A percentile compares a stretch with the other conserved stretches of the same genome.
Conservation (phyloP, 2,888 invertebrate species). For the Boloria euphrosyne region DNA sequence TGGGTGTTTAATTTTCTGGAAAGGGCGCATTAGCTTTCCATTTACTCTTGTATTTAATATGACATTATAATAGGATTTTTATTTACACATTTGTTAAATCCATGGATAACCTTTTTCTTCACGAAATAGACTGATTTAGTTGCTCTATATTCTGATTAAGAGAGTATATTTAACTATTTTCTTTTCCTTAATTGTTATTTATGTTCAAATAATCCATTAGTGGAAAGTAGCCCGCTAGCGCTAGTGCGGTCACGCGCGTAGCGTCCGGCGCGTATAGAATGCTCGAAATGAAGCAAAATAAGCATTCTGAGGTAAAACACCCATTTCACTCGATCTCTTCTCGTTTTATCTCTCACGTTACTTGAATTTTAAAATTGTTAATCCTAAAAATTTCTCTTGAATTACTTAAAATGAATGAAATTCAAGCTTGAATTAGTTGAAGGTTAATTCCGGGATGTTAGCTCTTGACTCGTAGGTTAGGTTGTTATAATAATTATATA, state of each 20-base stretch:
- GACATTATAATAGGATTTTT: too few species aligned
- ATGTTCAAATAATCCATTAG: neutral
- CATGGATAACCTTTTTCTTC: too few species aligned
- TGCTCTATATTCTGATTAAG: too few species aligned
- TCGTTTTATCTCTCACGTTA: conserved; percentile 21
- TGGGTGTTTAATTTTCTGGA: conserved; percentile 1
- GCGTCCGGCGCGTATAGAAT: conserved; percentile 31
- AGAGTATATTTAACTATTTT: too few species aligned
- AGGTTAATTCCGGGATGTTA: too few species aligned
- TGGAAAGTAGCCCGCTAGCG: conserved; percentile 1
- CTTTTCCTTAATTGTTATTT: too few species aligned
- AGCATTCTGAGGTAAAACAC: conserved; percentile 35
- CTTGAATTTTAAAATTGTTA: conserved; percentile 26
- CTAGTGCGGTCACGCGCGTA: neutral
- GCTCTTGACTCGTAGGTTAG: too few species aligned
- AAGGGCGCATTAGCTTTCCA: neutral
- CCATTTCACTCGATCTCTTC: conserved; percentile 40
- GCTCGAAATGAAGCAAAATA: conserved; percentile 32
- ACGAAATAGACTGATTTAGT: too few species aligned
- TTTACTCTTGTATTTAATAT: neutral
- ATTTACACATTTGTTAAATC: too few species aligned
- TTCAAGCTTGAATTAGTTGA: too few species aligned
- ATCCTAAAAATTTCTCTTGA: neutral
- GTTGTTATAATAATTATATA: too few species aligned
- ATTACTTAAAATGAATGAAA: conserved; percentile 9